Evolutionary conservation across 2,113 vertebrate species (phyloP).

Genomic region (Nicator chloris): DNA sequence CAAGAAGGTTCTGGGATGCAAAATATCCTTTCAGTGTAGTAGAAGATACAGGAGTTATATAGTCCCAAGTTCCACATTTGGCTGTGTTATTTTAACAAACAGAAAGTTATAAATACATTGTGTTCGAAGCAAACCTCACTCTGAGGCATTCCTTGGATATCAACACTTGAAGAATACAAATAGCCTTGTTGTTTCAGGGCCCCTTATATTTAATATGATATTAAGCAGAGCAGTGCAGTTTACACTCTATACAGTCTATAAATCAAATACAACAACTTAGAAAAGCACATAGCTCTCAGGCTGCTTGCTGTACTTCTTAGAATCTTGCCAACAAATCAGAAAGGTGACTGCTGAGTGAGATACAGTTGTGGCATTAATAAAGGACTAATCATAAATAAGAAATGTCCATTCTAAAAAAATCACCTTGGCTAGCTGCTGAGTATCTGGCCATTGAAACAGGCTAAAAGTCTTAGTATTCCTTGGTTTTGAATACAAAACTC

Average conservation of each 20-base stretch:
- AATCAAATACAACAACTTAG: neutral
- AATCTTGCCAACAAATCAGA: neutral
- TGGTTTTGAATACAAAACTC: neutral
- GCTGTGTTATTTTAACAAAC: neutral
- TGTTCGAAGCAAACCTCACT: neutral
- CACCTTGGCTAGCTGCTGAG: neutral
- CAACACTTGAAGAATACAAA: neutral
- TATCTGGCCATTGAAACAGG: neutral
- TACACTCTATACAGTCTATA: neutral
- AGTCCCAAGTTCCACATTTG: neutral
- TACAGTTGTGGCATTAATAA: neutral
- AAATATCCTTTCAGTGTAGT: neutral
- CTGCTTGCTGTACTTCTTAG: neutral
- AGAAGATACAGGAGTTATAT: accelerated
- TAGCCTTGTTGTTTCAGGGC: neutral
- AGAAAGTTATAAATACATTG: neutral
- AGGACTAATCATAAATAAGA: neutral
- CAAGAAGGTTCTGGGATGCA: neutral
- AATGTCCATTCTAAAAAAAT: neutral
- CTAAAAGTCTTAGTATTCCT: neutral
- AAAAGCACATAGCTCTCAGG: neutral
- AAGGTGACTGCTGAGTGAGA: neutral
- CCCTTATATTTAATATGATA: neutral
- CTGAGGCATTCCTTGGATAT: neutral
- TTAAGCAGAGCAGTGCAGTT: neutral